These are phyloP conservation scores for Caenorhabditis macrosperma DNA, from an alignment of 2,888 invertebrate species.

Conservation along the genomic window DNA sequence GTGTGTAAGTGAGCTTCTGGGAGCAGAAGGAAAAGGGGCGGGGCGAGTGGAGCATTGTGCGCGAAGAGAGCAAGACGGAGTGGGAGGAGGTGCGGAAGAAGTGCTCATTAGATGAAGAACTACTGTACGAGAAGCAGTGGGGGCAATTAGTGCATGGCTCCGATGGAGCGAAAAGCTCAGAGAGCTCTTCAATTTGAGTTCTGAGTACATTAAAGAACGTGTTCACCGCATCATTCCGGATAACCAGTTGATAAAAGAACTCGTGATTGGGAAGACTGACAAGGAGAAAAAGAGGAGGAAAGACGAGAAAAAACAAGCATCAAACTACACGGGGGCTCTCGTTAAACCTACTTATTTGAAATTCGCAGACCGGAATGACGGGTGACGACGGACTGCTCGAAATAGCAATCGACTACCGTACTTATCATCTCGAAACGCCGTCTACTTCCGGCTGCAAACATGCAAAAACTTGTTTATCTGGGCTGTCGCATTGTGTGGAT, in stretches of 20 bases:
- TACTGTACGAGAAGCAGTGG: constrained; percentile 4
- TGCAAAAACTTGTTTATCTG: not conserved
- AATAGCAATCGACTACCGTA: not conserved
- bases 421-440: not conserved
- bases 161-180: constrained; percentile 1
- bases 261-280: not conserved
- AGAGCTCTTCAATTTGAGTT: constrained; percentile 3
- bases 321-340: constrained; percentile 2
- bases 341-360: not conserved
- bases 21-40: constrained; percentile 19
- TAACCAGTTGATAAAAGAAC: no score
- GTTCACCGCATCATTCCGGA: no score
- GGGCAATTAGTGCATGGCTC: not conserved
- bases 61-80: constrained; percentile 18
- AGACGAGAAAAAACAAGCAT: not conserved
- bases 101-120: constrained; percentile 20
- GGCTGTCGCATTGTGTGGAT: not conserved
- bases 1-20: constrained; percentile 29
- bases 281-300: not conserved
- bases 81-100: no score
- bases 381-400: not conserved
- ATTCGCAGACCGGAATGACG: constrained; percentile 1
- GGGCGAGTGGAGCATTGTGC: constrained; percentile 27
- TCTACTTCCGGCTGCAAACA: not conserved
- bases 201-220: no score